Base-by-base conservation (phyloP, 2,797 vertebrate species). In the Arctocebus calabarensis region DNA sequence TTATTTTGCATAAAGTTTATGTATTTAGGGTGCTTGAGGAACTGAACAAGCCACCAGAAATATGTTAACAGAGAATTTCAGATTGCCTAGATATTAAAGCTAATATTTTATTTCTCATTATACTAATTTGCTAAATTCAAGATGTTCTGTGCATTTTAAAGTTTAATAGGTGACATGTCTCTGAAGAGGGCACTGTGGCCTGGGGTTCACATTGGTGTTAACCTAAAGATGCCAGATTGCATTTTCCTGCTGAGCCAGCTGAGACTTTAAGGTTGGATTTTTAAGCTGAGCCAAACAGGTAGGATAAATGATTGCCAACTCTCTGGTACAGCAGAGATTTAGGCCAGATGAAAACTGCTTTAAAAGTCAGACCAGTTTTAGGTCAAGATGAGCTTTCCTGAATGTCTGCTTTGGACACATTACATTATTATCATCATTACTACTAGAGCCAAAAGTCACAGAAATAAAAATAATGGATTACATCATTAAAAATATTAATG, bases 221-320 rank as follows among this genome's bases (percentile, higher is more conserved):
- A 40, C 2, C 37, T 37, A 84, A 85, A 48, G 37, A 34, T 37
- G 17, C 70, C 78, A 95, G 90, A 88, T 27, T 94, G 40, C 81
- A 32, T 17, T 90, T 95, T 91, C 62, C 43, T 3, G 88, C 88
- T 84, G 62, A 75, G 93, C 23, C 84, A 92, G 45, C 55, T 75
- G 73, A 96, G 11, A 48, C 29, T 88, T 94, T 90, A 52, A 94
- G 77, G 32, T 81, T 79, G 64, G 20, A 89, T 25, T 77, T 96
- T 93, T n/a, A 70, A 92, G 32, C 32, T 85, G 74, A 95, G 91
- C 78, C 95, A 93, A 84, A 85, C 5, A 94, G 57, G 66, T 71
- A 93, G 62, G 62, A 20, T 73, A 77, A 86, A 84, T 27, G 68
- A 48, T n/a, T 88, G 40, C 48, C 59, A 78, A 40, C 43, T 55